Base-by-base conservation (phyloP, 1,140 invertebrate genomes). In the Sinella curviseta region DNA sequence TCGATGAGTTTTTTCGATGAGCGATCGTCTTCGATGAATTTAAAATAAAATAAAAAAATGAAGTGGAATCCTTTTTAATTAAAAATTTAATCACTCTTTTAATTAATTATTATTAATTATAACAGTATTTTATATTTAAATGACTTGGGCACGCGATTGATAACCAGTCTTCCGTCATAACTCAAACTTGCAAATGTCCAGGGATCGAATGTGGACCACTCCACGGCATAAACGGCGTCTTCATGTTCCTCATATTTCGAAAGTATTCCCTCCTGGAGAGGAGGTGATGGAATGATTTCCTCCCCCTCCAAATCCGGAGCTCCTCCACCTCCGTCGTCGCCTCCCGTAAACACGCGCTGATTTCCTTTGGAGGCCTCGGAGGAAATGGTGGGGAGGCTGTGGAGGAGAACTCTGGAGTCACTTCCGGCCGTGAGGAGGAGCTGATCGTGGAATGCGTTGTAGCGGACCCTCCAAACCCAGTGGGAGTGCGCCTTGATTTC, bases 161-260 rank as follows among this genome's bases (percentile, higher is more conserved):
- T 75, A 1, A 75, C 74, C 31, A 75, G 8, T 36, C 74, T 88
- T 1, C 97, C 97, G 89, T 99, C 97, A 88, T 97, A 99, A 87
- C 95, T 97, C 0, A 99, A 89, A 0, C 96, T 98, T 34, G 97
- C 97, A 90, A 99, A 99, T 55, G 96, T 94, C 97, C 97, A 99
- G 24, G 97, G 96, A 89, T 99, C 97, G 54, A 94, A 94, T 54
- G 93, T 91, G 78, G 97, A 97, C 97, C 97, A 99, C 87, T 97
- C 97, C 0, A 94, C 94, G 85, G 94, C 94, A 89, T 99, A 99
- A 24, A 99, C 97, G 75, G 95, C 97, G 87, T 99, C 97, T 88
- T 99, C 97, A 87, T 99, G 97, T 84, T 98, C 95, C 86, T 99
- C 96, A 86, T 97, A 98, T 81, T 91, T 94, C 81, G 93, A 92